Conservation (phyloP, 2,888 invertebrate genomes). For the Tyria jacobaeae region DNA sequence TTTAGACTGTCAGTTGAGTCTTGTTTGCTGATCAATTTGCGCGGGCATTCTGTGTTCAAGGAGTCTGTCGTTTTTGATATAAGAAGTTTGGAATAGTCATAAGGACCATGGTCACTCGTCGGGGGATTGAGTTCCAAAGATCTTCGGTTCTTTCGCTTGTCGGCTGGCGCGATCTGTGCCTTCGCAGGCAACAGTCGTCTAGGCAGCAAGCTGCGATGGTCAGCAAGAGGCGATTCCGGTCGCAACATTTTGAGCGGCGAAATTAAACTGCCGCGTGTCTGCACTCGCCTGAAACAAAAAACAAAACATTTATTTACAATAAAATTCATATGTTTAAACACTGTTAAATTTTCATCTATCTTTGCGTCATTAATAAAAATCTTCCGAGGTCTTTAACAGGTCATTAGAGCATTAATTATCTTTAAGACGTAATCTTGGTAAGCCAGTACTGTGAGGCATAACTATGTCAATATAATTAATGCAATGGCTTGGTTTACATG, state of each 20-base stretch:
- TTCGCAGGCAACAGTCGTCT: constrained; percentile 80
- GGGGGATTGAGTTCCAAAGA: constrained; percentile 83
- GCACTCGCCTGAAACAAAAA: constrained; percentile 79
- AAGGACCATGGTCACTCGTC: constrained; percentile 69
- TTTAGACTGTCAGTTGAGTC: constrained; percentile 81
- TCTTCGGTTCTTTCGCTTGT: constrained; percentile 80
- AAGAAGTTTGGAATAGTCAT: constrained; percentile 81
- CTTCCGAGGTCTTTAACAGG: constrained; percentile 11
- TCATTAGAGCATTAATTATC: constrained; percentile 26
- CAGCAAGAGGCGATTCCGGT: constrained; percentile 85
- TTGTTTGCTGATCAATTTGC: constrained; percentile 78
- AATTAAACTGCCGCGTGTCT: constrained; percentile 68
- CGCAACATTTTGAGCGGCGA: constrained; percentile 81
- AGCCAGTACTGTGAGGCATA: constrained; percentile 30
- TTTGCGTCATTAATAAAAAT: constrained; percentile 19
- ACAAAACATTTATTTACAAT: constrained; percentile 18
- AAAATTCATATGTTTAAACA: background rate
- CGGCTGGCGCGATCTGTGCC: constrained; percentile 80
- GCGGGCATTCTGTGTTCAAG: constrained; percentile 80
- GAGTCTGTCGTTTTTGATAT: constrained; percentile 84
- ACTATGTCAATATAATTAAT: constrained; percentile 41
- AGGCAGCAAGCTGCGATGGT: constrained; percentile 82
- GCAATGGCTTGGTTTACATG: constrained; percentile 37
- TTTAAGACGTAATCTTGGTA: constrained; percentile 29
- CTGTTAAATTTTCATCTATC: constrained; percentile 6